Conservation (phyloP, 2,888 invertebrate genomes). For the Stomorhina lunata region DNA sequence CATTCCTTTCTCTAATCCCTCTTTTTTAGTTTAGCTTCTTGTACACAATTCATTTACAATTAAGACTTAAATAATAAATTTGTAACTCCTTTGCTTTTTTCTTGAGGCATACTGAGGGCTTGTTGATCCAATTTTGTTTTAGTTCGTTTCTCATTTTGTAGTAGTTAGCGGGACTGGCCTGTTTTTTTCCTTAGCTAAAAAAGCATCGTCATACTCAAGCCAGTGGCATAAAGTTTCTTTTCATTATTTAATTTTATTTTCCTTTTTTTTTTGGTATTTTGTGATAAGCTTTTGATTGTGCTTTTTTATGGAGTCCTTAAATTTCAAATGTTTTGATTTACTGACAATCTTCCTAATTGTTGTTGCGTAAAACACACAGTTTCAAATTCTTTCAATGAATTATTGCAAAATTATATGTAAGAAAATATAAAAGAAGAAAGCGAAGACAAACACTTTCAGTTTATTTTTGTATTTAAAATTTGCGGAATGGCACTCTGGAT, state of each 20-base stretch:
- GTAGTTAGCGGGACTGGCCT: constrained; percentile 6
- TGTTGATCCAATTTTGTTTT: constrained; percentile 9
- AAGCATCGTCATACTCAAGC: neutral
- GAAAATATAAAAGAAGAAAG: constrained; percentile 32
- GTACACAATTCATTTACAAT: constrained; percentile 43
- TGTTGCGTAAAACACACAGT: neutral
- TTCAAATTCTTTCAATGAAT: constrained; percentile 25
- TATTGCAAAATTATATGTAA: constrained; percentile 34
- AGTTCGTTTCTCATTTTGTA: constrained; percentile 22
- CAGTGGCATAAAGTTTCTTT: neutral
- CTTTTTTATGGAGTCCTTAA: constrained; percentile 40
- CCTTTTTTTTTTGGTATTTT: neutral
- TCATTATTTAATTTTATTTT: neutral
- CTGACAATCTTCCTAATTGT: constrained; percentile 15
- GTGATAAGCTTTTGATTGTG: constrained; percentile 24
- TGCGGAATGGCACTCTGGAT: constrained; percentile 69
- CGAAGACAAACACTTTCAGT: constrained; percentile 2
- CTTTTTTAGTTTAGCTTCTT: constrained; percentile 14
- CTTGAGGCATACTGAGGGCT: no score
- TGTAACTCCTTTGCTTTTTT: neutral
- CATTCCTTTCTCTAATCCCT: constrained; percentile 24
- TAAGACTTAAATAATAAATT: constrained; percentile 20
- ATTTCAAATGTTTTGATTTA: constrained; percentile 20
- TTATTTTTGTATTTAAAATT: constrained; percentile 69
- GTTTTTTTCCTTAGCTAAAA: constrained; percentile 3